Base-by-base conservation (phyloP, 2,888 invertebrate genomes). In the Kryphioiulus occultus region DNA sequence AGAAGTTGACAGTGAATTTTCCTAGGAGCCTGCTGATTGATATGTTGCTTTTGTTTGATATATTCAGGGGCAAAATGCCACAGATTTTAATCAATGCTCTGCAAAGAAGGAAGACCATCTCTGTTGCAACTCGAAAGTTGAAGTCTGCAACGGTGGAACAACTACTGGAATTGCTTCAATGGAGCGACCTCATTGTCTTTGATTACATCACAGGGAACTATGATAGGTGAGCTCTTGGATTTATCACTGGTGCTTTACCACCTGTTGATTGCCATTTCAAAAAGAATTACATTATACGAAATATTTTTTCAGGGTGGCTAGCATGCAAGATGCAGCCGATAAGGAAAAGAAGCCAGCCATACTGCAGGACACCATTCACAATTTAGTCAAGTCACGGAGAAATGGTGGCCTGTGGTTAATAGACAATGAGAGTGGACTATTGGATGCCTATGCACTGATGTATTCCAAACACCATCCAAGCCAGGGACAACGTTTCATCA, bases 171-270 rank as follows among this genome's bases (percentile, higher is more conserved):
- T 87, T 92, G 17, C 89, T 91, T 30, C 92, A 92, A 89, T 92
- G 92, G 92, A 91, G 91, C 59, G 91, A 91, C 88, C 90, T 92
- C 90, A 90, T 92, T 22, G 88, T 92, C 12, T 92, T 92, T 89
- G 92, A 92, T 89, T 92, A 91, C 89, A 90, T 92, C 85, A 92
- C 92, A 3, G 92, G 91, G 26, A 92, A 92, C 88, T 92, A 92
- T 89, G 92, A 92, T 90, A 91, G 92, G 92, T 92, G 89, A 87
- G 89, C 12, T 86, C 30, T 26, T 22, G 17, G 30, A n/a, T 26
- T 83, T 3, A 83, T 83, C 17, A 22, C 22, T 26, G 26, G 26
- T 26, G n/a, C 82, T 82, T 82, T 82, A n/a, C 22, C 17, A 53
- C 53, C n/a, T n/a, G n/a, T n/a, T n/a, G n/a, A n/a, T n/a, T n/a